Percentiles rank a stretch among this genome's conserved stretches.
These are phyloP conservation scores for Amniataba percoides DNA, from an alignment of 2,797 vertebrate genomes.

Conservation along the genomic window DNA sequence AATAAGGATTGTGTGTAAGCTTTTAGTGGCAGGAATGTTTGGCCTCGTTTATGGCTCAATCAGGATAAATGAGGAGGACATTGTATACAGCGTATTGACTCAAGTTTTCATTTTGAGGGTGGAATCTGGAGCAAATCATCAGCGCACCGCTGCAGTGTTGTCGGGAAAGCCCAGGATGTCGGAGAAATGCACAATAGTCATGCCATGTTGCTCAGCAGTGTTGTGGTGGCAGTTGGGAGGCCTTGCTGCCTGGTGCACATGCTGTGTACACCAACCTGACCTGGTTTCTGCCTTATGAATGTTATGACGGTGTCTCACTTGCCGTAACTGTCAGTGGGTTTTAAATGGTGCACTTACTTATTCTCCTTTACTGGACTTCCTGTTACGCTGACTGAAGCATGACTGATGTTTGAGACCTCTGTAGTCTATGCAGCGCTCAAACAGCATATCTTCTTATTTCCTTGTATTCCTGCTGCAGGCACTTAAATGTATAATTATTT, in stretches of 20 bases:
- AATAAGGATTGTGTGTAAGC: slow-evolving; percentile 78
- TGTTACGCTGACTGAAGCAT: slow-evolving; percentile 65
- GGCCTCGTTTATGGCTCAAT: slow-evolving; percentile 74
- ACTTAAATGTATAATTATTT: neutral
- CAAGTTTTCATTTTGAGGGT: slow-evolving; percentile 45
- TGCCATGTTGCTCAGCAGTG: neutral
- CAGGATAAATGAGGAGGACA: slow-evolving; percentile 72
- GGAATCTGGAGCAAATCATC: slow-evolving; percentile 50
- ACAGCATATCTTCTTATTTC: neutral
- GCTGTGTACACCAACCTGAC: slow-evolving; percentile 46
- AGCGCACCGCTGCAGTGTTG: neutral
- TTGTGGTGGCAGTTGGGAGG: slow-evolving; percentile 9
- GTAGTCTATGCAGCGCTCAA: slow-evolving; percentile 9
- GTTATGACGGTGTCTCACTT: slow-evolving; percentile 41
- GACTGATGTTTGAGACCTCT: slow-evolving; percentile 19
- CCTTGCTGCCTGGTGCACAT: slow-evolving; percentile 7
- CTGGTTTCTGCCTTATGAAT: slow-evolving; percentile 51
- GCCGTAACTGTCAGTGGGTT: slow-evolving; percentile 67
- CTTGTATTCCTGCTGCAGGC: neutral
- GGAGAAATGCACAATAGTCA: slow-evolving; percentile 11
- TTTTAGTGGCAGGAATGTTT: slow-evolving; percentile 76
- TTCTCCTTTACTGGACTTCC: slow-evolving; percentile 74
- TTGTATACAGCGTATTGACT: slow-evolving; percentile 50
- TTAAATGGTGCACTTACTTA: slow-evolving; percentile 74
- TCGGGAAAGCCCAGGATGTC: slow-evolving; percentile 12